phyloP scores from a whole-genome alignment of 2,113 vertebrate species.

The Cheirogaleus medius region DNA sequence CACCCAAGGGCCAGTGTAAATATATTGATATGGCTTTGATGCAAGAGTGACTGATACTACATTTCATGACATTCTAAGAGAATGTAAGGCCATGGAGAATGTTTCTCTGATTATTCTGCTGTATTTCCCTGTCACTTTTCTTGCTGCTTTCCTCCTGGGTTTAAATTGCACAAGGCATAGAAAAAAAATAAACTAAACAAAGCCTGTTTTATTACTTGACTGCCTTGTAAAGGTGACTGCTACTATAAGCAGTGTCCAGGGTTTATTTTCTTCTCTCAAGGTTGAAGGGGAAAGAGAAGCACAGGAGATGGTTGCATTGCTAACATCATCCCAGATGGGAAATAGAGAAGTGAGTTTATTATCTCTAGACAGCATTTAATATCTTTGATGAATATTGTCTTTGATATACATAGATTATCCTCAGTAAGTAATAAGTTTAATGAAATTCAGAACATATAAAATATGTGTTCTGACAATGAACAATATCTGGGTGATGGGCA shows the following conservation, averaged over 20 bases:
- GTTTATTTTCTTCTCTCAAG: neutral
- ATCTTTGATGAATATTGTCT: neutral
- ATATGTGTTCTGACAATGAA: neutral
- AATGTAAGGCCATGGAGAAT: neutral
- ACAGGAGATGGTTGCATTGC: neutral
- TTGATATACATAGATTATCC: neutral
- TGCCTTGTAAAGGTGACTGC: neutral
- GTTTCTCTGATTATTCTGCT: neutral
- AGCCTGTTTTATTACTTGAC: neutral
- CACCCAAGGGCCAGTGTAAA: neutral
- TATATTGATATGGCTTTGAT: neutral
- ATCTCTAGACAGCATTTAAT: neutral
- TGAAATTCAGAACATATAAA: slow-evolving; percentile 2
- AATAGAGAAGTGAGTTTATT: neutral
- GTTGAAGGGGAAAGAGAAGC: neutral
- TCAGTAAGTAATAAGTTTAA: neutral
- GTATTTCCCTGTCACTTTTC: neutral
- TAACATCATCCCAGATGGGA: neutral
- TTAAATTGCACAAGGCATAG: neutral
- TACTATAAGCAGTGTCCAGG: too few species aligned
- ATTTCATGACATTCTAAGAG: neutral
- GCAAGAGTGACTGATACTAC: neutral
- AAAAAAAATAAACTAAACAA: neutral
- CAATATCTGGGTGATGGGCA: too few species aligned
- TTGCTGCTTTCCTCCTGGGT: neutral